These are phyloP conservation scores for Speoplatyrhinus poulsoni DNA, from an alignment of 2,113 vertebrate genomes.

Conservation along the genomic window DNA sequence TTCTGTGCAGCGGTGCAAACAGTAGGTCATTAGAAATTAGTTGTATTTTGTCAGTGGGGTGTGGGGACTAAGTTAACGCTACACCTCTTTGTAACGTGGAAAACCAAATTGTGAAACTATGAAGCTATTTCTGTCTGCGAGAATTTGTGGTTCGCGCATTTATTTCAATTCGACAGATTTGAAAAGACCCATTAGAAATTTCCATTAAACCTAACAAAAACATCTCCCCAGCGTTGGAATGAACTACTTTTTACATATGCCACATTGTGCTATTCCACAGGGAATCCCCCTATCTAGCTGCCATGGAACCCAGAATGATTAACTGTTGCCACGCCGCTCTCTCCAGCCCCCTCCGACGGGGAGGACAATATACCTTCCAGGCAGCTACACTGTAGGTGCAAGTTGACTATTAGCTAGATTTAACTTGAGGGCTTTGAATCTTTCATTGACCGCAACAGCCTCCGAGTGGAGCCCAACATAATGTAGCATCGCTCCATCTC, in stretches of 20 bases:
- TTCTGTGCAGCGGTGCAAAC: conserved; percentile 61
- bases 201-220: conserved; percentile 72
- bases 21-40: conserved; percentile 46
- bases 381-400: conserved; percentile 33
- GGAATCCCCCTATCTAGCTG: conserved; percentile 64
- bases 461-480: conserved; percentile 48
- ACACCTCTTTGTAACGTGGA: conserved; percentile 45
- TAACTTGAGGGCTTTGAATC: conserved; percentile 43
- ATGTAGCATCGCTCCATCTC: conserved; percentile 55
- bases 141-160: conserved; percentile 59
- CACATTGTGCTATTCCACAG: conserved; percentile 64
- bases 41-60: conserved; percentile 32
- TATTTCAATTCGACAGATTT: conserved; percentile 72
- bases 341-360: conserved; percentile 53
- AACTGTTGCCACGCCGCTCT: conserved; percentile 65
- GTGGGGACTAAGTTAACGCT: conserved; percentile 32
- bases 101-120: conserved; percentile 63
- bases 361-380: conserved; percentile 47
- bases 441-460: conserved; percentile 49
- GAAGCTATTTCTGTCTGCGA: conserved; percentile 65
- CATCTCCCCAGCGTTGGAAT: conserved; percentile 73
- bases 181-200: conserved; percentile 74
- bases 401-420: conserved; percentile 48
- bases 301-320: conserved; percentile 47
- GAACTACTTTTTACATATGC: conserved; percentile 77